Base-by-base conservation (phyloP, 2,797 vertebrate species). In the Poeciliopsis paucimaculata region DNA sequence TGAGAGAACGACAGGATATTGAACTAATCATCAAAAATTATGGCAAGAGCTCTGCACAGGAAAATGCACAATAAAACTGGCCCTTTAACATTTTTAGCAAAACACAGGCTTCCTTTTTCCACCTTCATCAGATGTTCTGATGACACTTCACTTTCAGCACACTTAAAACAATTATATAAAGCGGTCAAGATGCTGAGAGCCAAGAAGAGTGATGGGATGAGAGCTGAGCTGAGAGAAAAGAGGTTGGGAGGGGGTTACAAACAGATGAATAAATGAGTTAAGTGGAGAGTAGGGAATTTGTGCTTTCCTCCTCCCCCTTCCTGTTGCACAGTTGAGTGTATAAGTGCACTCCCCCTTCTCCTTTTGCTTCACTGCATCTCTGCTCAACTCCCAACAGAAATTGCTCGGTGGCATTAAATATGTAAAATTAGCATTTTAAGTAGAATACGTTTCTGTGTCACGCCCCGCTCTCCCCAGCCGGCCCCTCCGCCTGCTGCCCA, bases 341-440 rank as follows among this genome's bases (percentile, higher is more conserved):
- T 93, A 94, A 94, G 92, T 92, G 92, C 92, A 92, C 84, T 84
- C 77, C 82, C 85, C 75, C 71, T 81, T 85, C 85, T 88, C 84
- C 79, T 86, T 76, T 79, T 78, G 81, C 90, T 84, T 85, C 89
- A 82, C 86, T 92, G 87, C 84, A 39, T 81, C 86, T 75, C 74
- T 70, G 43, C 85, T 91, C 91, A 70, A 90, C 85, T 92, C 89
- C 89, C 92, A 88, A 89, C 88, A 93, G 91, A 91, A 94, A 94
- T 90, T 89, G 92, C 91, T 91, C 90, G n/a, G 55, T 93, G 91
- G 94, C 95, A 96, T 93, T 93, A 93, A 96, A 96, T 95, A 95
- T 96, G 93, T 94, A 94, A 96, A 95, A 95, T 95, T 94, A 95
- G 93, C 94, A 94, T 95, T 95, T 95, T 89, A 95, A 96, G 94